phyloP scores from a whole-genome alignment of 2,797 vertebrate species.

The Hirundo rustica region DNA sequence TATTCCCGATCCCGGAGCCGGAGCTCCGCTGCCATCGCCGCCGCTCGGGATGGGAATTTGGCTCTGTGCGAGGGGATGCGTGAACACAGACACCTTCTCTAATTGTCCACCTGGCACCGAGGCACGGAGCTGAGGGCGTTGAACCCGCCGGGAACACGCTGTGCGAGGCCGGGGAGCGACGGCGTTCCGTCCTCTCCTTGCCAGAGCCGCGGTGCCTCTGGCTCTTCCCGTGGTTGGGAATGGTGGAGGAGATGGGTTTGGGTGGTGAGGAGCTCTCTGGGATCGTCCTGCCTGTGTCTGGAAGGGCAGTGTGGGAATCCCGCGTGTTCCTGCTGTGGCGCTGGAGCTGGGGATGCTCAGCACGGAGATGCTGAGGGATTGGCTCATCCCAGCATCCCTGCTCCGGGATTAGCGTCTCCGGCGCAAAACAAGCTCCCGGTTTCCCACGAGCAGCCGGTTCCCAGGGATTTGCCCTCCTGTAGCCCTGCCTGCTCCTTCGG shows the following conservation, averaged over 20 bases:
- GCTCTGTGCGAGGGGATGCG: neutral
- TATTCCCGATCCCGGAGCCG: neutral
- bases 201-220: neutral
- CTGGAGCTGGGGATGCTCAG: fast-evolving
- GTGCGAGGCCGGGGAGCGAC: fast-evolving
- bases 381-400: neutral
- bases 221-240: too few species aligned
- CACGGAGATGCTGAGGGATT: fast-evolving
- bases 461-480: neutral
- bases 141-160: neutral
- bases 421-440: neutral
- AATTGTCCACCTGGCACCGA: neutral
- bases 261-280: too few species aligned
- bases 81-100: constrained; percentile 15
- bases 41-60: neutral
- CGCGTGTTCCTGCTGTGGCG: fast-evolving
- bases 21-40: neutral
- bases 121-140: neutral
- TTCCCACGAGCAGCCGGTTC: fast-evolving
- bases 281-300: too few species aligned
- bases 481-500: neutral
- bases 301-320: neutral
- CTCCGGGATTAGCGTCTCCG: neutral
- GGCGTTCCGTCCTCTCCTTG: neutral
- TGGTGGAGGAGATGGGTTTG: too few species aligned